Percentiles rank a stretch among this genome's conserved stretches.
phyloP scores from a whole-genome alignment of 2,113 vertebrate genomes.

The Vulpes vulpes region DNA sequence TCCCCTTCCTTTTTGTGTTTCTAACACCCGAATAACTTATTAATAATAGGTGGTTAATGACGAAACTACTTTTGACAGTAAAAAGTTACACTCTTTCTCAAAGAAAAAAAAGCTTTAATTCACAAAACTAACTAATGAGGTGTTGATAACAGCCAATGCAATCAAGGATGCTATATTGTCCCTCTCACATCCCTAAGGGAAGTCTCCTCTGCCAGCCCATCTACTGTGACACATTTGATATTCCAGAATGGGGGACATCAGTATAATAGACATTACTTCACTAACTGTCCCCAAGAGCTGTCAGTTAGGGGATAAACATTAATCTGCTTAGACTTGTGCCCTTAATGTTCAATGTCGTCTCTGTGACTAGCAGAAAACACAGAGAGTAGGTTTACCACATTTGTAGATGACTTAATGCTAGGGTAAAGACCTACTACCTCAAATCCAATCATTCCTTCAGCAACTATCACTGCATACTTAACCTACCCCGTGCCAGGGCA shows the following conservation, averaged over 20 bases:
- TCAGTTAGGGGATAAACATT: not conserved
- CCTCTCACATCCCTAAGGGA: not conserved
- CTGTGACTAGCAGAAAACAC: not conserved
- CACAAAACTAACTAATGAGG: not conserved
- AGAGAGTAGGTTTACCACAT: slow-evolving; percentile 3
- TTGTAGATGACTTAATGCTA: not conserved
- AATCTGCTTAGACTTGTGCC: not conserved
- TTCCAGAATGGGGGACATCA: not conserved
- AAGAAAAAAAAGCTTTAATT: not conserved
- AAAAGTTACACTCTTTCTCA: not conserved
- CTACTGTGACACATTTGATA: not conserved
- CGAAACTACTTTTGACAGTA: slow-evolving; percentile 23
- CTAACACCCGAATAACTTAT: not conserved
- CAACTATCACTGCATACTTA: not conserved
- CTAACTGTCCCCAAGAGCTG: not conserved
- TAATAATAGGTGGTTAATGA: not conserved
- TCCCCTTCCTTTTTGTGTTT: not conserved
- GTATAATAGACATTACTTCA: not conserved
- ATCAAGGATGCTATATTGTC: not conserved
- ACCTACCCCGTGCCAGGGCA: not conserved
- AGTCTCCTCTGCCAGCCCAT: not conserved
- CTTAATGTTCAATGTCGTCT: not conserved
- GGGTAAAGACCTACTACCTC: not conserved
- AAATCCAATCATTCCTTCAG: not conserved
- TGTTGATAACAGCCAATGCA: not conserved